A percentile compares a stretch with the other conserved stretches of the same genome.
phyloP scores from a whole-genome alignment of 92 coral and sea anemone species.

The Galaxea fascicularis region DNA sequence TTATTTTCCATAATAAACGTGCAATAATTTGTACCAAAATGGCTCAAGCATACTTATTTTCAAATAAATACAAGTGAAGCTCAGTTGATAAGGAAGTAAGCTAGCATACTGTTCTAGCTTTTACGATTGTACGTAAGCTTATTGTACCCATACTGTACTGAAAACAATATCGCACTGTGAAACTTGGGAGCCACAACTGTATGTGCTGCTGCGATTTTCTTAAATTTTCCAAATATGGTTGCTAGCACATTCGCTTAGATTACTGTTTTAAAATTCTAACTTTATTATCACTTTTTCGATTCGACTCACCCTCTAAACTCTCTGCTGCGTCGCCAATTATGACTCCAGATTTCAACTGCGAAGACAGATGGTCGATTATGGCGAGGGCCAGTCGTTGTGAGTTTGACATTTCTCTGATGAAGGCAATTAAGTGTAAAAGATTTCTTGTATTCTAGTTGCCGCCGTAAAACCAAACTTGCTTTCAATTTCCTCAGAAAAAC shows the following conservation, averaged over 20 bases:
- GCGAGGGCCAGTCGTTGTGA: conserved; percentile 82
- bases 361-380: conserved; percentile 79
- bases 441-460: not conserved
- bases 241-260: not conserved
- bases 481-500: not conserved
- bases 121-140: too few relatives aligned
- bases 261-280: not conserved
- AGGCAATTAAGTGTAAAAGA: conserved; percentile 1
- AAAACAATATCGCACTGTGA: too few relatives aligned
- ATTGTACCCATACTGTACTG: too few relatives aligned
- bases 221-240: not conserved
- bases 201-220: too few relatives aligned
- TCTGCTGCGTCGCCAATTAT: conserved; percentile 91
- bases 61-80: too few relatives aligned
- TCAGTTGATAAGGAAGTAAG: too few relatives aligned
- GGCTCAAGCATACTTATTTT: too few relatives aligned
- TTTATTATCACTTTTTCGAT: not conserved
- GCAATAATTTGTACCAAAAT: too few relatives aligned
- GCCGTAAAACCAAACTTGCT: not conserved
- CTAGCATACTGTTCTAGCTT: too few relatives aligned
- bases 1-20: too few relatives aligned
- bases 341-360: conserved; percentile 69
- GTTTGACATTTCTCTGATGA: conserved; percentile 84
- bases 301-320: conserved; percentile 88
- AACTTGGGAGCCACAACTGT: too few relatives aligned